These are phyloP conservation scores for Melanerpes aurifrons DNA, from an alignment of 2,113 vertebrate species.

Conservation along the genomic window DNA sequence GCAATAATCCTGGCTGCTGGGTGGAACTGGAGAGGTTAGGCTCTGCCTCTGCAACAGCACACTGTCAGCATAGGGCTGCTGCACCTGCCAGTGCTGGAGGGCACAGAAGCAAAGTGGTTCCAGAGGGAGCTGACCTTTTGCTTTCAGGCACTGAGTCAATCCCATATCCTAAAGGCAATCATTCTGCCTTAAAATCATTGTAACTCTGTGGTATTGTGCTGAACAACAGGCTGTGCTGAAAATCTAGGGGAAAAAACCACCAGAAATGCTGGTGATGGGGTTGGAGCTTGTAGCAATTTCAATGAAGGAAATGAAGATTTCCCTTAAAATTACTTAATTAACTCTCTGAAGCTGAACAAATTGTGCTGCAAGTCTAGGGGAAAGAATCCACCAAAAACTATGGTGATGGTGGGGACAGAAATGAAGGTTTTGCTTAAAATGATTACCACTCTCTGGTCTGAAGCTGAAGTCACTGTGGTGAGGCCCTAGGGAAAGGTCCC, in stretches of 20 bases:
- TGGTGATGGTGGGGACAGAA: background rate
- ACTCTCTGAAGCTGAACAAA: background rate
- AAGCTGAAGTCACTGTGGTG: too few relatives aligned
- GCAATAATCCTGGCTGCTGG: background rate
- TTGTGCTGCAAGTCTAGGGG: background rate
- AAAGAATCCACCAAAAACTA: background rate
- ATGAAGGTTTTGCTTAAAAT: too few relatives aligned
- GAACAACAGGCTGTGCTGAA: slow-evolving; percentile 28
- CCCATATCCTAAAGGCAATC: slow-evolving; percentile 60
- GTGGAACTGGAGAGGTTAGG: background rate
- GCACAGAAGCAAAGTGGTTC: slow-evolving; percentile 42
- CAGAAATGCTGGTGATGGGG: background rate
- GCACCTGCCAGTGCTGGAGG: slow-evolving; percentile 57
- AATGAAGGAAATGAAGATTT: too few relatives aligned
- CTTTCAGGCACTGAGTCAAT: slow-evolving; percentile 54
- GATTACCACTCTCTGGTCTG: too few relatives aligned
- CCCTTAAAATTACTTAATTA: too few relatives aligned
- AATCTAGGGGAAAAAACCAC: background rate
- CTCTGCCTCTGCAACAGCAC: slow-evolving; percentile 12
- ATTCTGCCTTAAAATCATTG: slow-evolving; percentile 47
- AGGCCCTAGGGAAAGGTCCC: too few relatives aligned
- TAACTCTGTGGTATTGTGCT: slow-evolving; percentile 22
- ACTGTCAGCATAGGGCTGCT: background rate
- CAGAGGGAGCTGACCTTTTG: slow-evolving; percentile 66
- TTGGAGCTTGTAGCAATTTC: background rate